Percentiles rank a stretch among this genome's conserved stretches.
These are phyloP conservation scores for Rhogogaster chlorosoma DNA, from an alignment of 2,888 invertebrate genomes.

Conservation along the genomic window DNA sequence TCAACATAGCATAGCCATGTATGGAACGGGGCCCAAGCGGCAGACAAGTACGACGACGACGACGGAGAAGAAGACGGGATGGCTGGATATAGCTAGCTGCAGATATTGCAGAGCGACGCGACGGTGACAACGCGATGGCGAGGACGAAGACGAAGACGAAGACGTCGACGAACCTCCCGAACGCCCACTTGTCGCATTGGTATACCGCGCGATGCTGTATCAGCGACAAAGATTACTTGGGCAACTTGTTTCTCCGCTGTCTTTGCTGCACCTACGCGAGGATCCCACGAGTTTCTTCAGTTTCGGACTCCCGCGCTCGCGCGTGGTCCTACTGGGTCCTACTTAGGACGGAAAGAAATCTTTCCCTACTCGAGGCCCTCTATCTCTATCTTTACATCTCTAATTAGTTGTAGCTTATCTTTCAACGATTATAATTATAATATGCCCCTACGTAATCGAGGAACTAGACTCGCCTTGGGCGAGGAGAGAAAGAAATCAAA, in stretches of 20 bases:
- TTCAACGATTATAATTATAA: neutral
- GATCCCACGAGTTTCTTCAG: constrained; percentile 43
- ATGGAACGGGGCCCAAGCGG: constrained; percentile 69
- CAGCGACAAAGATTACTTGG: constrained; percentile 43
- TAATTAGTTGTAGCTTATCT: neutral
- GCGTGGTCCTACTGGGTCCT: neutral
- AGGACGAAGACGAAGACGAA: constrained; percentile 36
- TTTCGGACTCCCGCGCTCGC: constrained; percentile 11
- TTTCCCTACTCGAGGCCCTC: neutral
- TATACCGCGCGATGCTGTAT: neutral
- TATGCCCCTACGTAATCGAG: neutral
- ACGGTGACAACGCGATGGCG: constrained; percentile 28
- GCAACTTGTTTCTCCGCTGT: constrained; percentile 30
- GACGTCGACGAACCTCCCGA: constrained; percentile 9
- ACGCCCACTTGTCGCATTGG: constrained; percentile 47
- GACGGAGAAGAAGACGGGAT: constrained; percentile 23
- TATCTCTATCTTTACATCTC: neutral
- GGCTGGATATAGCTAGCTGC: neutral
- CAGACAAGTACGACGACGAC: constrained; percentile 37
- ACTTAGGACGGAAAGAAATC: neutral
- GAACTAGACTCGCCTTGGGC: neutral
- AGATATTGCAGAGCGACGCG: constrained; percentile 13
- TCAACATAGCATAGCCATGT: constrained; percentile 77
- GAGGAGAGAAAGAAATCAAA: too few species aligned
- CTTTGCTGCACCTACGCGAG: constrained; percentile 39